Evolutionary conservation across 2,888 invertebrate species (phyloP), one percentile per base, ranked within the genome.

Genomic region (Drosophila borealis): DNA sequence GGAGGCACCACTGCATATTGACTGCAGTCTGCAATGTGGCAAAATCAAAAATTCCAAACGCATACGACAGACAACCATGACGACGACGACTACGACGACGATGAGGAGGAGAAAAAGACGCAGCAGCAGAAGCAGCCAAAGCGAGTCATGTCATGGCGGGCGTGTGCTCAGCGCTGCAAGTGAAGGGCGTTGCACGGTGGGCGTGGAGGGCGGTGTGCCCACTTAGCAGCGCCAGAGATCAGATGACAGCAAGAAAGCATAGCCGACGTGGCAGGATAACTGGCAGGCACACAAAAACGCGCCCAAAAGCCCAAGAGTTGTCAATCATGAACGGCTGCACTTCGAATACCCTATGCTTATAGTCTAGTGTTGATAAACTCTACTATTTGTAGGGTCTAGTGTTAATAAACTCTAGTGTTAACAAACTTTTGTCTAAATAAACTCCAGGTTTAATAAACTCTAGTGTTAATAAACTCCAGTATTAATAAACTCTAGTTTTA

Each of bases 1-100:
- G 29, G 13, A 13, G 14, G 21, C 25, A 57, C 70, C 60, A 68
- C 62, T 74, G 80, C 80, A 82, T 79, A 80, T 82, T 79, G 83
- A 86, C 87, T 81, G 75, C 75, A 67, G 72, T 66, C 88, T 73
- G 86, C 82, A 85, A 81, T 82, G 82, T 82, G 82, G 88, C 82
- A 86, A 89, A 90, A 88, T 88, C 90, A 88, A 85, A 89, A 90
- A 88, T 90, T 88, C 88, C 89, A 81, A 89, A 82, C 88, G 85
- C 89, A 88, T 88, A 83, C 89, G 71, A 76, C 82, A 75, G 78
- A 82, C 82, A 88, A 88, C 70, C 81, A 77, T 79, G 79, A 81
- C 81, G 81, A 74, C 56, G 68, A 70, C 56, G 68, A 64, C 62
- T 49, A 56, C 34, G 39, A 57, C 44, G 48, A 41, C 42, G 46